These are phyloP conservation scores for Machimus atricapillus DNA, from an alignment of 2,888 invertebrate species.

Conservation along the genomic window DNA sequence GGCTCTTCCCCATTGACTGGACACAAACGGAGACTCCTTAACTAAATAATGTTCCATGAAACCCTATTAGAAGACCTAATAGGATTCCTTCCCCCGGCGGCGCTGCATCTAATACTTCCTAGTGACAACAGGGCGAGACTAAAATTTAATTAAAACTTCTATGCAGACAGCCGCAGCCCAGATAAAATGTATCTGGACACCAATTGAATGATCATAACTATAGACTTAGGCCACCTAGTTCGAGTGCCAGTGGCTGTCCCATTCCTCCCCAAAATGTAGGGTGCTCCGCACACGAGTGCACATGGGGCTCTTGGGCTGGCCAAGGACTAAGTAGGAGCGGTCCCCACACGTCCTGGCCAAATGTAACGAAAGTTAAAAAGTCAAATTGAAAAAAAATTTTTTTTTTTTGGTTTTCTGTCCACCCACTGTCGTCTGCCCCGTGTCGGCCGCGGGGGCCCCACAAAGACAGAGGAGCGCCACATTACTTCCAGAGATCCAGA, in stretches of 20 bases:
- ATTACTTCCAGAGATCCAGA: slow-evolving; percentile 26
- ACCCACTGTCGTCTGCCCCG: slow-evolving; percentile 11
- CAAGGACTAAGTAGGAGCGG: not conserved
- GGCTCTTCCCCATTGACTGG: not conserved
- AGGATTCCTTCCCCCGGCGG: not conserved
- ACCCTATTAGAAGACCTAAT: slow-evolving; percentile 18
- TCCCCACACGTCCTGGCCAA: not conserved
- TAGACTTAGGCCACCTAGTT: not conserved
- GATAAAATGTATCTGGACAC: slow-evolving; percentile 32
- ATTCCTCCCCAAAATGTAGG: not conserved
- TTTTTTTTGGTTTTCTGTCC: not conserved
- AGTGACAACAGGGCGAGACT: slow-evolving; percentile 20
- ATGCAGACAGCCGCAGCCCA: slow-evolving; percentile 1
- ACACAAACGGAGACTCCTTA: slow-evolving; percentile 7
- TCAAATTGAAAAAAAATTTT: slow-evolving; percentile 32
- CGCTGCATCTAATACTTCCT: not conserved
- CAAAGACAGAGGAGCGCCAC: not conserved
- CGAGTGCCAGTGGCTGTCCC: not conserved
- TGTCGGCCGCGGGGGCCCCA: not conserved
- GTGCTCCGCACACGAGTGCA: not conserved
- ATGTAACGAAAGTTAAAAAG: slow-evolving; percentile 33
- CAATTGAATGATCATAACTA: slow-evolving; percentile 32
- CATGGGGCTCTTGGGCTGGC: not conserved
- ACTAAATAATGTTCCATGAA: slow-evolving; percentile 11
- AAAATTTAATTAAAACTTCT: slow-evolving; percentile 37